Conservation (phyloP, 2,888 invertebrate genomes). For the Nomada fucata region DNA sequence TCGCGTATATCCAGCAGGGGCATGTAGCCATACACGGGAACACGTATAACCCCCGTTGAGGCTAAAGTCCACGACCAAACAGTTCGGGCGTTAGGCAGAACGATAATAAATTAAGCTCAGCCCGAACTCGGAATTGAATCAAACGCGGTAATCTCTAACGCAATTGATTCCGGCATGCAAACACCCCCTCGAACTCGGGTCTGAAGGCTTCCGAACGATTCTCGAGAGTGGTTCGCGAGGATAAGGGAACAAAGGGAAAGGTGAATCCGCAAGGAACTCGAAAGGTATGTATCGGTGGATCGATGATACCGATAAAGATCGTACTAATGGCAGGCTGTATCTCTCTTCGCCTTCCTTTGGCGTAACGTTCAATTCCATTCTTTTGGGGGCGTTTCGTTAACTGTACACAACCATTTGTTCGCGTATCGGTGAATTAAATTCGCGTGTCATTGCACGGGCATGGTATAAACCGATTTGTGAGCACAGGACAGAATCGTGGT, state of each 20-base stretch:
- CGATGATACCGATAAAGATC: conserved; percentile 69
- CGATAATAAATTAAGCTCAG: conserved; percentile 76
- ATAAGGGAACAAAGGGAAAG: background rate
- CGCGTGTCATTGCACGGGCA: no score
- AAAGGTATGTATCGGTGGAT: conserved; percentile 58
- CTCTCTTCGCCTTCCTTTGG: background rate
- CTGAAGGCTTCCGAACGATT: conserved; percentile 34
- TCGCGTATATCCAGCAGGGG: conserved; percentile 38
- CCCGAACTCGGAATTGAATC: conserved; percentile 76
- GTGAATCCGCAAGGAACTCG: conserved; percentile 8
- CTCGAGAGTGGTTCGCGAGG: background rate
- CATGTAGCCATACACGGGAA: conserved; percentile 41
- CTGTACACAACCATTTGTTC: no score
- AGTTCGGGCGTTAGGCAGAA: conserved; percentile 63
- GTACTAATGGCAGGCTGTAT: conserved; percentile 60
- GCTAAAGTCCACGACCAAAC: conserved; percentile 68
- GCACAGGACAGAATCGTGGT: background rate
- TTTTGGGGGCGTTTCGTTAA: no score
- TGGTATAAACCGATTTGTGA: no score
- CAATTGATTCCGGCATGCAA: conserved; percentile 74
- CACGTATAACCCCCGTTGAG: conserved; percentile 48
- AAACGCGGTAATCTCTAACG: conserved; percentile 77
- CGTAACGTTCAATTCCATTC: background rate
- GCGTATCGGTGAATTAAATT: no score
- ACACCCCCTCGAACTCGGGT: conserved; percentile 60